Evolutionary conservation across 2,113 vertebrate genomes (phyloP), one percentile per base, ranked within the genome.

Genomic region (Corythaixoides concolor): DNA sequence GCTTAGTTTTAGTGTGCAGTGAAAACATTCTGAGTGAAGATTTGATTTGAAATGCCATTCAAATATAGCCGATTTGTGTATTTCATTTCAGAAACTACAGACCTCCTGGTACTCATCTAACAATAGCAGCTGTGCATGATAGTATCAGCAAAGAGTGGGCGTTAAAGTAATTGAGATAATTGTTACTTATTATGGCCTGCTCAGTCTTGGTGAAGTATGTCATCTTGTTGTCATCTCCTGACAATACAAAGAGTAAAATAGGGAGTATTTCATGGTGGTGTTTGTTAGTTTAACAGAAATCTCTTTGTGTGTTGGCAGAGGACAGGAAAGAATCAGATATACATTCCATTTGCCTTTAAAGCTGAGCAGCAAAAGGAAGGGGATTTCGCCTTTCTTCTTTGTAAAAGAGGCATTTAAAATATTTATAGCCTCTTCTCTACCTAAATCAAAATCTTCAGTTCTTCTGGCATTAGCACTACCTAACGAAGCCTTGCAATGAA

Each of bases 151-250:
- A 20, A 63, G 89, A 90, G 79, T 94, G 80, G 87, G 89, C 85
- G 78, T 87, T 77, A 53, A 60, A 95, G 47, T 78, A 64, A 88
- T 7, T 68, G 78, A 84, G 90, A 88, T 94, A 85, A 93, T 94
- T 90, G 55, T 72, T 85, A 2, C 88, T 90, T 67, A 92, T 87
- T 92, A 60, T 39, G 93, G 84, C 87, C 90, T 90, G 90, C 81
- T 97, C 66, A 59, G 22, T 85, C 79, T 55, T 75, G 18, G 68
- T 81, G 90, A 68, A 80, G 93, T 69, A 45, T 79, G 82, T 69
- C 85, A 83, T 82, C 91, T 89, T 82, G 67, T 80, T 90, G 94
- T 96, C 93, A 85, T 78, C 76, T 85, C 32, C 81, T 95, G 81
- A 49, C 58, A 90, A 52, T 8, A 17, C 39, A 22, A 10, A 15